Evolutionary conservation across 2,113 vertebrate species (phyloP).

Genomic region (Carassius carassius): DNA sequence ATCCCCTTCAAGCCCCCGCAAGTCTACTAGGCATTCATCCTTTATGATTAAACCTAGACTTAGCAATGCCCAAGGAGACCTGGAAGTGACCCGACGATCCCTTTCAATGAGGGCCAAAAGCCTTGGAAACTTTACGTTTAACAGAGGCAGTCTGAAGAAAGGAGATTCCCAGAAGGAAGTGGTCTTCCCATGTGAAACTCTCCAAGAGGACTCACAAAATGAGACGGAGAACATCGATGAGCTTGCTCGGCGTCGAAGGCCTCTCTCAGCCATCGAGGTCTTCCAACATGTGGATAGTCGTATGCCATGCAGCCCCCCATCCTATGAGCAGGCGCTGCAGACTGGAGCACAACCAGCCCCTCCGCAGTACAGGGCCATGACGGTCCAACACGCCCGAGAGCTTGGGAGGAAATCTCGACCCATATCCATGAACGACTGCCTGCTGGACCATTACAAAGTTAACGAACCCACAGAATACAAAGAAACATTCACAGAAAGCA

Average conservation of each 20-base stretch:
- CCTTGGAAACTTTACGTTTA: conserved; percentile 61
- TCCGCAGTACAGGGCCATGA: conserved; percentile 71
- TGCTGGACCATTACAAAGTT: conserved; percentile 18
- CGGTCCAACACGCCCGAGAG: conserved; percentile 77
- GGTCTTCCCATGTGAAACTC: conserved; percentile 77
- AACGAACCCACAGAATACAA: conserved; percentile 23
- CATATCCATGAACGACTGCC: conserved; percentile 67
- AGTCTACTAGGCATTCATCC: conserved; percentile 68
- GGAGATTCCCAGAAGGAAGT: conserved; percentile 74
- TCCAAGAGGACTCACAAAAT: conserved; percentile 74
- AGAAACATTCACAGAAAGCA: conserved; percentile 21
- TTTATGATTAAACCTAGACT: conserved; percentile 61
- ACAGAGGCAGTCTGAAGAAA: conserved; percentile 73
- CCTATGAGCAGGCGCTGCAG: conserved; percentile 84
- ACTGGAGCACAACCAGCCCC: conserved; percentile 47
- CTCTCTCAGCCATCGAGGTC: conserved; percentile 81
- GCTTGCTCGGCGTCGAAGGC: conserved; percentile 55
- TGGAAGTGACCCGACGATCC: conserved; percentile 78
- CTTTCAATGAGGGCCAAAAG: conserved; percentile 79
- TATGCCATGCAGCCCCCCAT: conserved; percentile 80
- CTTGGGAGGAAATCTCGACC: conserved; percentile 64
- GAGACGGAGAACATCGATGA: conserved; percentile 55
- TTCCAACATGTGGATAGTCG: conserved; percentile 81
- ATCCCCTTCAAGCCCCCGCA: conserved; percentile 81
- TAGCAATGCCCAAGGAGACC: conserved; percentile 57